Percentiles rank a stretch among this genome's conserved stretches.
These are phyloP conservation scores for Piaya cayana DNA, from an alignment of 2,113 vertebrate genomes.

Conservation along the genomic window DNA sequence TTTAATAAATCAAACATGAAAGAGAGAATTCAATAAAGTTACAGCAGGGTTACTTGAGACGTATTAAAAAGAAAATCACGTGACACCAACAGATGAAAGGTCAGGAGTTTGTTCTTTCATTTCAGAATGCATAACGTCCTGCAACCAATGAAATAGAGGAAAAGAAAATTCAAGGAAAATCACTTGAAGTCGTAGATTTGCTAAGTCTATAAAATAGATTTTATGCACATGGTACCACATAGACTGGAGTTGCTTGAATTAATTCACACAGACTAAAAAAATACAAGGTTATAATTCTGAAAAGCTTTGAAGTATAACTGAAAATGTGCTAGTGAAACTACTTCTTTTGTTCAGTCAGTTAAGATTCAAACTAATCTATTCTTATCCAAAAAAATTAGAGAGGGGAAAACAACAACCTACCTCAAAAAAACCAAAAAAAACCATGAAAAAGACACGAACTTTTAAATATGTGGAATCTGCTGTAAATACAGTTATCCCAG, in stretches of 20 bases:
- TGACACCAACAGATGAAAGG: background rate
- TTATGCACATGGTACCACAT: background rate
- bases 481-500: background rate
- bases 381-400: background rate
- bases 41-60: background rate
- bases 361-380: background rate
- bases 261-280: background rate
- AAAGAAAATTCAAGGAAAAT: background rate
- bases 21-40: background rate
- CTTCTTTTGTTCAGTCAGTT: background rate
- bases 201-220: background rate
- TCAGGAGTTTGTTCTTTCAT: background rate
- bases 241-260: background rate
- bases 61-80: background rate
- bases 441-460: background rate
- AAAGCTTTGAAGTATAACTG: background rate
- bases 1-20: constrained; percentile 1
- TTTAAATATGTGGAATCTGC: background rate
- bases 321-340: background rate
- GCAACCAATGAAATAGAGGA: background rate
- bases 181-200: background rate
- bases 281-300: background rate
- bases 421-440: background rate
- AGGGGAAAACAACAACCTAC: background rate
- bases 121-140: background rate